These are phyloP conservation scores for Australoheros scitulus DNA, from an alignment of 2,113 vertebrate genomes.

Conservation along the genomic window DNA sequence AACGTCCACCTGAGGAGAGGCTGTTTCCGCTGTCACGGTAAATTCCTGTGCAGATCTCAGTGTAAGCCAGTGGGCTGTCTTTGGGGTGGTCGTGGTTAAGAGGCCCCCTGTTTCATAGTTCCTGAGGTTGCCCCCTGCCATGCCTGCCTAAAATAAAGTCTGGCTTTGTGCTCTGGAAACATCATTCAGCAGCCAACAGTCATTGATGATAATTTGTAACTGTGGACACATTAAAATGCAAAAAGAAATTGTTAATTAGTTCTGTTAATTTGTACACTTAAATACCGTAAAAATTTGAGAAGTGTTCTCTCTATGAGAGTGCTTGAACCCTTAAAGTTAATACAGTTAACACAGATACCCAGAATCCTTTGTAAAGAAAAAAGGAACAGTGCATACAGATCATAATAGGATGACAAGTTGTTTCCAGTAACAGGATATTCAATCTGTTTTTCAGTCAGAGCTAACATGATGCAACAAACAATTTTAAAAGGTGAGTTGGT, in stretches of 20 bases:
- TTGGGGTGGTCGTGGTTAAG: slow-evolving; percentile 70
- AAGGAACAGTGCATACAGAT: not conserved
- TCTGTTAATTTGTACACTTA: not conserved
- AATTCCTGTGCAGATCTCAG: slow-evolving; percentile 70
- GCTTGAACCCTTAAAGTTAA: not conserved
- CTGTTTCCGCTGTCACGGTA: slow-evolving; percentile 76
- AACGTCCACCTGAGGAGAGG: slow-evolving; percentile 71
- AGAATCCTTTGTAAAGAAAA: not conserved
- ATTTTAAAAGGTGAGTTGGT: not conserved
- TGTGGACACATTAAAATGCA: not conserved
- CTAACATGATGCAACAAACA: no score
- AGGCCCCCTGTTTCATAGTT: slow-evolving; percentile 64
- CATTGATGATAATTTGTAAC: slow-evolving; percentile 15
- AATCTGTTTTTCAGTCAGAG: not conserved
- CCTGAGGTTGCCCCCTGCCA: slow-evolving; percentile 55
- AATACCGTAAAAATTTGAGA: not conserved
- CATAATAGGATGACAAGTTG: not conserved
- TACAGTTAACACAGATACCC: not conserved
- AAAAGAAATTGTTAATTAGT: not conserved
- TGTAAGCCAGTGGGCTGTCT: slow-evolving; percentile 60
- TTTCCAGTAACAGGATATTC: not conserved
- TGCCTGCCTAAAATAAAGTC: slow-evolving; percentile 72
- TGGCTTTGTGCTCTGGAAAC: slow-evolving; percentile 64
- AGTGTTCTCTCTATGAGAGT: not conserved
- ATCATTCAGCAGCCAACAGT: slow-evolving; percentile 26